Evolutionary conservation across 1,140 invertebrate genomes (phyloP).

Genomic region (Scaptomyza pallida): DNA sequence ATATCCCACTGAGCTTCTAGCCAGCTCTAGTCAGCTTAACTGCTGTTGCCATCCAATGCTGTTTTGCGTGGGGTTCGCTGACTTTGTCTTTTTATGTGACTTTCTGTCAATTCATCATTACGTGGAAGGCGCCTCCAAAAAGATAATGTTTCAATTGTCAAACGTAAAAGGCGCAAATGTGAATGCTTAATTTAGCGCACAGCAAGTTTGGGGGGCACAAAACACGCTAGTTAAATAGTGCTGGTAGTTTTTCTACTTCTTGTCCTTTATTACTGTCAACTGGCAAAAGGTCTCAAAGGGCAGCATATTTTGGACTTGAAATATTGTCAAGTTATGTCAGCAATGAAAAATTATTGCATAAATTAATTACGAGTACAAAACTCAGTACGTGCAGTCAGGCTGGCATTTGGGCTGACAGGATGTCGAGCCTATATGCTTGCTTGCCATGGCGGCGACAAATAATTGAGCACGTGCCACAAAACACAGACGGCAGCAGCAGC

Average conservation of each 20-base stretch:
- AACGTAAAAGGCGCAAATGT: conserved; percentile 36
- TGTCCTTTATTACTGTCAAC: conserved; percentile 19
- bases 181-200: conserved; percentile 48
- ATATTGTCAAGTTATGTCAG: conserved; percentile 74
- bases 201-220: conserved; percentile 8
- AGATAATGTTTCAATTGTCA: conserved; percentile 69
- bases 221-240: conserved; percentile 11
- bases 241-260: conserved; percentile 3
- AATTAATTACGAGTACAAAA: conserved; percentile 68
- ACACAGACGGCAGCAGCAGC: conserved; percentile 10
- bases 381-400: conserved; percentile 28
- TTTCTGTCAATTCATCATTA: conserved; percentile 7
- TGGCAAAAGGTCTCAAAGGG: conserved; percentile 64
- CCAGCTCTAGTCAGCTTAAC: conserved; percentile 1
- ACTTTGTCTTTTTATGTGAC: conserved; percentile 55
- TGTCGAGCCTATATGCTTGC: conserved; percentile 31
- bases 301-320: conserved; percentile 52
- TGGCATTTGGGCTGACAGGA: conserved; percentile 2
- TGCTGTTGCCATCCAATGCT: background rate
- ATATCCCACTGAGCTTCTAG: conserved; percentile 27
- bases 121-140: conserved; percentile 22
- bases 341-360: conserved; percentile 82
- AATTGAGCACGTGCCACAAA: conserved; percentile 63
- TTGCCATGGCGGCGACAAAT: conserved; percentile 46
- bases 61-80: conserved; percentile 20